These are phyloP conservation scores for Hybognathus amarus DNA, from an alignment of 2,797 vertebrate genomes.

Conservation along the genomic window DNA sequence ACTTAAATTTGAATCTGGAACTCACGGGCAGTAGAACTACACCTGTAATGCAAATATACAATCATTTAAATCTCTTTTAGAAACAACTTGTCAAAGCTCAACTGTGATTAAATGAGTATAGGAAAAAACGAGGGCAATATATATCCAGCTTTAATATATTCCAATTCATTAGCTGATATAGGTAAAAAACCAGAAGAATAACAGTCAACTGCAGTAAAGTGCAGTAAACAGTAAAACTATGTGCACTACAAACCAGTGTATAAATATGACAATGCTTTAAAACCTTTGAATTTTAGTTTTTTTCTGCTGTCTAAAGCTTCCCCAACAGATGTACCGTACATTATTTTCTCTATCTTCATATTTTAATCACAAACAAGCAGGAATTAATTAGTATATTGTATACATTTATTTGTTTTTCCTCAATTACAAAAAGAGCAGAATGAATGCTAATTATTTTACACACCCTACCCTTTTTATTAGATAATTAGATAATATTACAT, in stretches of 20 bases:
- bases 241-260: not conserved
- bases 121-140: not conserved
- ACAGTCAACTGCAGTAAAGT: not conserved
- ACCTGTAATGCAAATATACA: constrained; percentile 60
- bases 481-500: not conserved
- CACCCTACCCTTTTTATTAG: not conserved
- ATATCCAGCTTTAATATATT: no score
- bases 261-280: not conserved
- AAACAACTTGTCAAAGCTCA: constrained; percentile 22
- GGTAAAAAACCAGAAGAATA: not conserved
- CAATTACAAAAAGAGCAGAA: not conserved
- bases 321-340: no score
- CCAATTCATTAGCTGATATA: not conserved
- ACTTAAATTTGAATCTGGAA: not conserved
- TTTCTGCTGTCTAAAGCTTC: not conserved
- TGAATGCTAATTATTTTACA: not conserved
- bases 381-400: not conserved
- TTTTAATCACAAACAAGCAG: not conserved
- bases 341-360: not conserved
- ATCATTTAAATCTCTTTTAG: constrained; percentile 32
- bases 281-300: not conserved
- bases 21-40: constrained; percentile 77
- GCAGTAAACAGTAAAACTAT: not conserved
- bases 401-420: not conserved
- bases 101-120: not conserved